Conservation (phyloP, 1,140 invertebrate genomes). For the Drosophila pachea region DNA sequence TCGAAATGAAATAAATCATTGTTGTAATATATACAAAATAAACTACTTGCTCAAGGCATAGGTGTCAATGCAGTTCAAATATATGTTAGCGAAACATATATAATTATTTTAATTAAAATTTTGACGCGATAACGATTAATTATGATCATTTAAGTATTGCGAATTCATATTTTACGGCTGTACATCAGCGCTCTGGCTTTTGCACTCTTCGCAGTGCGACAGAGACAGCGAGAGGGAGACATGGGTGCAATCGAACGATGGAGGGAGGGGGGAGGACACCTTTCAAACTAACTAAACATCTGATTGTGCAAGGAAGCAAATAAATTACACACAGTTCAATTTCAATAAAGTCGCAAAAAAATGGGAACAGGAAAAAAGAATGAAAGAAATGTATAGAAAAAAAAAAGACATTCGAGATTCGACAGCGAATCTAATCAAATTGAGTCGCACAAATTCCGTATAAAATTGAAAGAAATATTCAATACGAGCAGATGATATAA, state of each 20-base stretch:
- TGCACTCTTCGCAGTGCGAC: not conserved
- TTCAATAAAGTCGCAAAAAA: not conserved
- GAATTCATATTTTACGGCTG: not conserved
- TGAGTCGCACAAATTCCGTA: too few relatives aligned
- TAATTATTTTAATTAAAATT: slow-evolving; percentile 6
- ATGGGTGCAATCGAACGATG: not conserved
- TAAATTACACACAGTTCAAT: not conserved
- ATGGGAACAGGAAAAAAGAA: not conserved
- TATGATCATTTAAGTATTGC: slow-evolving; percentile 11
- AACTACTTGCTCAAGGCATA: slow-evolving; percentile 37
- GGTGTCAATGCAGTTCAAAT: slow-evolving; percentile 25
- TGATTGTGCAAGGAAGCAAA: slow-evolving; percentile 8
- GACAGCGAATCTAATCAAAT: too few relatives aligned
- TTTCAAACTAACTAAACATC: slow-evolving; percentile 2
- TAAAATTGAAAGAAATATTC: too few relatives aligned
- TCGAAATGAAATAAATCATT: slow-evolving; percentile 46
- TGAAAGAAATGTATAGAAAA: not conserved
- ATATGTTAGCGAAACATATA: slow-evolving; percentile 14
- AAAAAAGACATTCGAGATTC: too few relatives aligned
- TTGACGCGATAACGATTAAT: slow-evolving; percentile 1
- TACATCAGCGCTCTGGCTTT: not conserved
- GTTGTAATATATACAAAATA: slow-evolving; percentile 15
- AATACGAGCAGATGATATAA: too few relatives aligned
- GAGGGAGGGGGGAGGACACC: too few relatives aligned
- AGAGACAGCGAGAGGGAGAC: not conserved